These are phyloP conservation scores for Apantesis nais DNA, from an alignment of 2,888 invertebrate species.

Conservation along the genomic window DNA sequence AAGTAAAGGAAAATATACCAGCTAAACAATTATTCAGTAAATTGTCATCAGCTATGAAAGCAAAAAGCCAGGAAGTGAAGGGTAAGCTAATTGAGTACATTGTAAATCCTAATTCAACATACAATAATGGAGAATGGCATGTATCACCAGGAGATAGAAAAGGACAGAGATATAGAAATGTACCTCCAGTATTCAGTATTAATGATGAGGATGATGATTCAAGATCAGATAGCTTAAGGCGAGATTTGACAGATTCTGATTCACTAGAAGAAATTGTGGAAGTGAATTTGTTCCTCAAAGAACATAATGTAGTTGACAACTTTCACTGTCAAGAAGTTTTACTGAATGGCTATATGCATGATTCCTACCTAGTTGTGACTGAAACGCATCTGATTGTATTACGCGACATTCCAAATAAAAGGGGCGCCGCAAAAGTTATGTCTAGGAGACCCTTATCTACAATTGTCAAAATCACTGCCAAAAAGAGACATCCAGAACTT, in stretches of 20 bases:
- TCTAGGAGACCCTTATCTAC: constrained; percentile 95
- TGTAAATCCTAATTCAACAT: constrained; percentile 91
- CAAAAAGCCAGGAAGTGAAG: constrained; percentile 96
- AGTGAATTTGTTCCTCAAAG: constrained; percentile 92
- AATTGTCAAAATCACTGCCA: constrained; percentile 98
- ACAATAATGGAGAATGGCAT: constrained; percentile 89
- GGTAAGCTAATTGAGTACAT: constrained; percentile 97
- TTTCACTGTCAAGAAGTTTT: constrained; percentile 97
- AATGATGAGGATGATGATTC: constrained; percentile 90
- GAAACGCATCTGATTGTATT: constrained; percentile 94
- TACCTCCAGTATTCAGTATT: constrained; percentile 97
- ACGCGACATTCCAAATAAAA: constrained; percentile 90
- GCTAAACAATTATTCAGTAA: constrained; percentile 92
- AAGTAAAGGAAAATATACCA: constrained; percentile 70
- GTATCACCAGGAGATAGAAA: constrained; percentile 94
- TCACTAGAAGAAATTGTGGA: constrained; percentile 91
- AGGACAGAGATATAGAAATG: constrained; percentile 95
- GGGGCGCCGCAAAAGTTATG: constrained; percentile 93
- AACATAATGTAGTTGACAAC: constrained; percentile 92
- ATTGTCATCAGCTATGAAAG: constrained; percentile 94
- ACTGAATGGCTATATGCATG: constrained; percentile 94
- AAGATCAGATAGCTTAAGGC: constrained; percentile 62
- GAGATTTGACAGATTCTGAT: constrained; percentile 85
- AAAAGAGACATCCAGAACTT: constrained; percentile 96
- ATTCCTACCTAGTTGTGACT: constrained; percentile 95